Evolutionary conservation across 2,113 vertebrate genomes (phyloP), one percentile per base, ranked within the genome.

Genomic region (Semicossyphus pulcher): DNA sequence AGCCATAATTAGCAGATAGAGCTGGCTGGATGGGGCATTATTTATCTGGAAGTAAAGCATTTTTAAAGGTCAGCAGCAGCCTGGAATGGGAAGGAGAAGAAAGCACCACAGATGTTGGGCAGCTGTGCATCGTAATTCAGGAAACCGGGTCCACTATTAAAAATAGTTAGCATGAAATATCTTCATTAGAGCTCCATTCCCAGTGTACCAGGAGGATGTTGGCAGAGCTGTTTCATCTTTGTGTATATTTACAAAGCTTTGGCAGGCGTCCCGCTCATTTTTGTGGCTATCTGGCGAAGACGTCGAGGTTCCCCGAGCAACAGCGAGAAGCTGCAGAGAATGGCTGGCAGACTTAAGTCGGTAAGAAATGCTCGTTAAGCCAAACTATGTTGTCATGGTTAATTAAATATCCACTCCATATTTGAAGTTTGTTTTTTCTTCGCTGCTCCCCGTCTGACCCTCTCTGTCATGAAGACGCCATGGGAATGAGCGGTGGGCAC

Each of bases 281-380:
- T 81, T 86, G 80, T 57, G 83, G 79, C 74, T 76, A 82, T 83
- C 86, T 83, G 79, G 83, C 16, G 10, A 69, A 75, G 77, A 86
- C 79, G 72, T 83, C 20, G 78, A 80, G 90, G 88, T 90, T 69
- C 89, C 87, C 80, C 3, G 58, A 87, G 90, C 85, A 84, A 88
- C 89, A 61, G 53, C 20, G 70, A 79, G 76, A 49, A 66, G 68
- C 82, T 49, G 18, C 36, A 39, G 48, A 80, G 79, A 84, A 72
- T 57, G 56, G 83, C 25, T 85, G 78, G 83, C 74, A 83, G 48
- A 58, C 70, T 32, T 34, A 60, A 52, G 65, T 72, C 21, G 5
- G 60, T 20, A 65, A 70, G 79, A 87, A 83, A 81, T 63, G 53
- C 85, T 89, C 54, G 32, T 86, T 89, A 89, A 51, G 76, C 39